These are phyloP conservation scores for Tamias sibiricus DNA, from an alignment of 2,113 vertebrate species.

Conservation along the genomic window DNA sequence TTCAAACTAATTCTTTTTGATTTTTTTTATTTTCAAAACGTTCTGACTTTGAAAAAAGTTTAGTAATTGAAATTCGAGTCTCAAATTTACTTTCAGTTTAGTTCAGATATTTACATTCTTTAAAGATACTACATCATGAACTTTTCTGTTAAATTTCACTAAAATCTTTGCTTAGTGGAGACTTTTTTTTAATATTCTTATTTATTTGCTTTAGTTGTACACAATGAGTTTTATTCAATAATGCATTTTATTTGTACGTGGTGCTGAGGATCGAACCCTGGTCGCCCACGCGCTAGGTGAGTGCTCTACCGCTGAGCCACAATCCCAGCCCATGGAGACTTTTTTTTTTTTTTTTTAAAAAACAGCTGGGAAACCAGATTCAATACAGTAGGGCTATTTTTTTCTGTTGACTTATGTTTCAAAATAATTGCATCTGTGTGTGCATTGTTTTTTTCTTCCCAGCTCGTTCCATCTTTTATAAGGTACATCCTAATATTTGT, in stretches of 20 bases:
- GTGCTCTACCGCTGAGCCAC: no score
- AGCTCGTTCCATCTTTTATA: not conserved
- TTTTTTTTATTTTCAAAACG: no score
- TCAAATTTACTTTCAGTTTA: constrained; percentile 55
- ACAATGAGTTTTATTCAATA: no score
- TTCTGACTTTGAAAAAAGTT: constrained; percentile 26
- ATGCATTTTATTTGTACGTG: no score
- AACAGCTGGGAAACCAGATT: not conserved
- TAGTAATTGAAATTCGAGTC: not conserved
- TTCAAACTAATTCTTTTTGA: not conserved
- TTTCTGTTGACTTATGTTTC: not conserved
- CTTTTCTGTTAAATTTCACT: constrained; percentile 1
- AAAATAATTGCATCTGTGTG: not conserved
- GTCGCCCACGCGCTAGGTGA: no score
- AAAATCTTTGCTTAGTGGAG: not conserved
- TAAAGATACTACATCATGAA: constrained; percentile 1
- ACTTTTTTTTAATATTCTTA: no score
- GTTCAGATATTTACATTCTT: not conserved
- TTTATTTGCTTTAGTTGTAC: no score
- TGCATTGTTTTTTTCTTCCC: not conserved
- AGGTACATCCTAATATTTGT: not conserved
- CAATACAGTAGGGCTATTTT: not conserved
- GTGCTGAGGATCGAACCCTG: no score
- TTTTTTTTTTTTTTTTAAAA: no score
- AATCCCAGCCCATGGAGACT: no score